A percentile compares a stretch with the other conserved stretches of the same genome.
phyloP scores from a whole-genome alignment of 2,797 vertebrate species.

The Leptoclinus maculatus region DNA sequence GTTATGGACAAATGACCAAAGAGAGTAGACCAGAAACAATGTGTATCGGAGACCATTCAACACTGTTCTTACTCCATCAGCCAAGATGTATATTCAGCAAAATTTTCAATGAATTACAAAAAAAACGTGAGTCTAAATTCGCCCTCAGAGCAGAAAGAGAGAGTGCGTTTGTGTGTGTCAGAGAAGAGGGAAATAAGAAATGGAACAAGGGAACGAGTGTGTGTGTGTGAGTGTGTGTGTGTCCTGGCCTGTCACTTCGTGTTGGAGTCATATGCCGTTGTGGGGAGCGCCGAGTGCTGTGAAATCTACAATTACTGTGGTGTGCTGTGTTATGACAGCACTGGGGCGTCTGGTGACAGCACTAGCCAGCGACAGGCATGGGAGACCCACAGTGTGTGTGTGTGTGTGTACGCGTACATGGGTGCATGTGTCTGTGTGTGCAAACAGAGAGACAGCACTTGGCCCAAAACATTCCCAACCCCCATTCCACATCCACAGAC shows the following conservation, averaged over 20 bases:
- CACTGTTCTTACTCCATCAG: neutral
- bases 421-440: slow-evolving; percentile 49
- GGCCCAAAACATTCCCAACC: slow-evolving; percentile 64
- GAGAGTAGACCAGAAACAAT: neutral
- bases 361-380: slow-evolving; percentile 68
- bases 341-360: slow-evolving; percentile 77
- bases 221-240: slow-evolving; percentile 40
- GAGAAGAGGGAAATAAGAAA: slow-evolving; percentile 19
- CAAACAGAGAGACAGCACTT: slow-evolving; percentile 72
- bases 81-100: slow-evolving; percentile 29
- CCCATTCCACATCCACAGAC: slow-evolving; percentile 11
- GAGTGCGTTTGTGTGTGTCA: slow-evolving; percentile 33
- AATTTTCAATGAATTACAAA: slow-evolving; percentile 30
- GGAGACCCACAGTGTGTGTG: slow-evolving; percentile 50
- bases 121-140: slow-evolving; percentile 13
- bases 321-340: slow-evolving; percentile 83
- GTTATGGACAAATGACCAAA: neutral
- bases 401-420: slow-evolving; percentile 14
- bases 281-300: slow-evolving; percentile 73
- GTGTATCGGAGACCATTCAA: neutral
- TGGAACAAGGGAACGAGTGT: slow-evolving; percentile 31
- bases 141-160: slow-evolving; percentile 16
- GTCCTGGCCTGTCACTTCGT: slow-evolving; percentile 73
- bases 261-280: slow-evolving; percentile 66
- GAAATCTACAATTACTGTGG: slow-evolving; percentile 85